A percentile compares a stretch with the other conserved stretches of the same genome.
Evolutionary conservation across 2,888 invertebrate genomes (phyloP).

Genomic region (Drosophila pseudotakahashii): DNA sequence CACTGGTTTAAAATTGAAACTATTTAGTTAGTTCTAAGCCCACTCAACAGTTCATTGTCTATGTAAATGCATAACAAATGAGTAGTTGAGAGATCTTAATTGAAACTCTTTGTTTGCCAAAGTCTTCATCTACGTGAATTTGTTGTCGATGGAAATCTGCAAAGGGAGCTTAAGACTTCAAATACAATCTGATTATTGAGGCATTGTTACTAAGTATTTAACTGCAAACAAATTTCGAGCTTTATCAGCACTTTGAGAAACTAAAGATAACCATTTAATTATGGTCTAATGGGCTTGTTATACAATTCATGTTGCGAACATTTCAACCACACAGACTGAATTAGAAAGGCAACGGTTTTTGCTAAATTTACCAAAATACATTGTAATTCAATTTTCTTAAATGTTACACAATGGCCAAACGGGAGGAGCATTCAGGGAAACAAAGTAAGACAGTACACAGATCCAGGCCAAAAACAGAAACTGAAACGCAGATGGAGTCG

Average conservation of each 20-base stretch:
- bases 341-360: slow-evolving; percentile 53
- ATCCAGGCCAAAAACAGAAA: slow-evolving; percentile 23
- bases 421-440: slow-evolving; percentile 2
- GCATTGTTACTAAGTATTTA: slow-evolving; percentile 1
- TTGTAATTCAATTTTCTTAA: slow-evolving; percentile 66
- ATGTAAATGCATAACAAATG: slow-evolving; percentile 17
- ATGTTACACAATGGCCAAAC: slow-evolving; percentile 40
- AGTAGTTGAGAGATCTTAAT: slow-evolving; percentile 12
- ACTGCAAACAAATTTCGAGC: slow-evolving; percentile 3
- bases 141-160: neutral
- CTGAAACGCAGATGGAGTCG: slow-evolving; percentile 17
- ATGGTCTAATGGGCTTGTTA: slow-evolving; percentile 50
- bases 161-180: neutral
- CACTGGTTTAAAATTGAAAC: neutral
- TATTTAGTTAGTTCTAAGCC: neutral
- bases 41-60: slow-evolving; percentile 16
- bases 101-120: slow-evolving; percentile 17
- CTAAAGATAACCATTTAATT: slow-evolving; percentile 50
- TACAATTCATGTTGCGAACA: slow-evolving; percentile 53
- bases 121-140: neutral
- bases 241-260: slow-evolving; percentile 12
- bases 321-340: slow-evolving; percentile 46
- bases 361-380: slow-evolving; percentile 54
- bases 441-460: slow-evolving; percentile 6
- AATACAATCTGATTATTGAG: slow-evolving; percentile 12